Evolutionary conservation across 2,113 vertebrate genomes (phyloP), one percentile per base, ranked within the genome.

Genomic region (Cebidichthys violaceus): DNA sequence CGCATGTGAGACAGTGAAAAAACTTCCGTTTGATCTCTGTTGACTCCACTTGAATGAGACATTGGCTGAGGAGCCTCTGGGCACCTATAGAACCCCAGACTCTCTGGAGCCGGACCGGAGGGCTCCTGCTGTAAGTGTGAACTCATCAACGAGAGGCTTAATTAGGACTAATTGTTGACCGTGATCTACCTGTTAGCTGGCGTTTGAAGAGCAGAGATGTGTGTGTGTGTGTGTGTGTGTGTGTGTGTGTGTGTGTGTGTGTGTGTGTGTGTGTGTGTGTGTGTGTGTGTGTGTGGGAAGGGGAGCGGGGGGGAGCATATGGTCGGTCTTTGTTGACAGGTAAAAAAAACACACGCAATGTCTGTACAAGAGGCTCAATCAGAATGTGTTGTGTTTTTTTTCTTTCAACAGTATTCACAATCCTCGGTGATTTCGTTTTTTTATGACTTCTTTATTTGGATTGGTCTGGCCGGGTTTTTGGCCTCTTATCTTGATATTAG

Each of bases 171-270:
- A 93, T 95, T 94, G 96, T 94, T 85, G 91, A 90, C 95, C 95
- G 93, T 96, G 96, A 96, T 96, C 91, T 94, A 92, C 92, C 88
- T 86, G 92, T 97, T 95, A 96, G 92, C 90, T 90, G 80, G 29
- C 82, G 91, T 97, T 97, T 97, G 96, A 97, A 95, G 95, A 96
- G 87, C 90, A 88, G 89, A 91, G 86, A 72, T 86, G 76, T n/a
- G n/a, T n/a, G n/a, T n/a, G n/a, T n/a, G n/a, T n/a, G n/a, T n/a
- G n/a, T n/a, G n/a, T n/a, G n/a, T n/a, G n/a, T n/a, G n/a, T n/a
- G n/a, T n/a, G n/a, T n/a, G n/a, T n/a, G n/a, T n/a, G n/a, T n/a
- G n/a, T n/a, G n/a, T n/a, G n/a, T n/a, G n/a, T n/a, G n/a, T n/a
- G n/a, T n/a, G n/a, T n/a, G n/a, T n/a, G n/a, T n/a, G n/a, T n/a